A percentile compares a stretch with the other conserved stretches of the same genome.
Conservation (phyloP, 2,797 vertebrate genomes). For the Cryptoprocta ferox region DNA sequence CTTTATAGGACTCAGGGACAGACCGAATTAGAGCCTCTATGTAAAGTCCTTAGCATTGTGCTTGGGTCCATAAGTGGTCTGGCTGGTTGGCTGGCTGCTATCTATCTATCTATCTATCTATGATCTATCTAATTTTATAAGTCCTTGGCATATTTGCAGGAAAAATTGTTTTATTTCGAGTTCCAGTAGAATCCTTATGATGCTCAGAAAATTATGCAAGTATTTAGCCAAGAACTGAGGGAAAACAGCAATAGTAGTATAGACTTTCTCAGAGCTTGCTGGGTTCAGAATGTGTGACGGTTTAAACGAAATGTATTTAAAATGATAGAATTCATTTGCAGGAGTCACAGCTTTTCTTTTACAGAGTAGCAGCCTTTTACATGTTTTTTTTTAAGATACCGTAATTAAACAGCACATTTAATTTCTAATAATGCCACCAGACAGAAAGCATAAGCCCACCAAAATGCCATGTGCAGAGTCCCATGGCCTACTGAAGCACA, state of each 20-base stretch:
- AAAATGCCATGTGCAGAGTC: slow-evolving; percentile 23
- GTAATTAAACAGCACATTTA: slow-evolving; percentile 56
- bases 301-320: slow-evolving; percentile 65
- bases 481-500: not conserved
- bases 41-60: not conserved
- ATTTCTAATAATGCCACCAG: slow-evolving; percentile 58
- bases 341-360: slow-evolving; percentile 60
- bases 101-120: not conserved
- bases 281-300: slow-evolving; percentile 48
- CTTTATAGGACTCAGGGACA: not conserved
- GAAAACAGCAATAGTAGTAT: slow-evolving; percentile 32
- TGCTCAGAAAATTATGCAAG: slow-evolving; percentile 67
- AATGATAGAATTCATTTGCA: slow-evolving; percentile 69
- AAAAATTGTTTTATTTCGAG: slow-evolving; percentile 52
- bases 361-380: slow-evolving; percentile 44
- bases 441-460: slow-evolving; percentile 53
- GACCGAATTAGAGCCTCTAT: not conserved
- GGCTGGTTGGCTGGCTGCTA: not conserved
- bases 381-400: not conserved
- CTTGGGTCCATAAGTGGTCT: not conserved
- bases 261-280: slow-evolving; percentile 44
- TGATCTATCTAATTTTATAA: slow-evolving; percentile 2
- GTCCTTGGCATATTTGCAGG: slow-evolving; percentile 29
- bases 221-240: slow-evolving; percentile 64
- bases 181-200: slow-evolving; percentile 48